phyloP scores from a whole-genome alignment of 2,113 vertebrate species.

The Orthonyx spaldingii region DNA sequence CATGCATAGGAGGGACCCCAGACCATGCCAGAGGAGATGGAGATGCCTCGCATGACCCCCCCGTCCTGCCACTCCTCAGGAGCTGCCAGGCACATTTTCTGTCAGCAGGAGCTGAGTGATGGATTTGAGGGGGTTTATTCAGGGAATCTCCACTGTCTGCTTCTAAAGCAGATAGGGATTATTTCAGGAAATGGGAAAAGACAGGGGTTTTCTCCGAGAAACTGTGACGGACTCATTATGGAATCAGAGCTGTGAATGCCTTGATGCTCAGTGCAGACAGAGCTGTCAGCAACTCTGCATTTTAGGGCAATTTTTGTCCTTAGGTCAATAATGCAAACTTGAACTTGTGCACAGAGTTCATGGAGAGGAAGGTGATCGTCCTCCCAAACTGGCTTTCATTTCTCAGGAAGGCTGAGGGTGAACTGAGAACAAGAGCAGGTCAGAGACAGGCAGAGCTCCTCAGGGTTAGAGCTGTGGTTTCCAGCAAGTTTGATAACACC shows the following conservation, averaged over 20 bases:
- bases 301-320: neutral
- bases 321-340: neutral
- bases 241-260: neutral
- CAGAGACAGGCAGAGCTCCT: neutral
- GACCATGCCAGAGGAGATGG: neutral
- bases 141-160: neutral
- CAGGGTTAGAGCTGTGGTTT: neutral
- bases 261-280: neutral
- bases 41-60: neutral
- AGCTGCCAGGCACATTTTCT: neutral
- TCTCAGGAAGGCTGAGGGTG: neutral
- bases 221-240: neutral
- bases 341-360: neutral
- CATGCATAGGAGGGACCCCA: neutral
- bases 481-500: neutral
- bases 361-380: neutral
- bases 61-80: fast-evolving
- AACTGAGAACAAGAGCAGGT: neutral
- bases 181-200: neutral
- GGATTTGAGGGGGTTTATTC: neutral
- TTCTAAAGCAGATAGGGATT: neutral
- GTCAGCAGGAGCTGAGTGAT: neutral
- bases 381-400: neutral
- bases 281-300: neutral
- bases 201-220: neutral